Percentiles rank a stretch among this genome's conserved stretches.
phyloP scores from a whole-genome alignment of 53 echinoderm and acorn worm genomes.

The Paracentrotus lividus region DNA sequence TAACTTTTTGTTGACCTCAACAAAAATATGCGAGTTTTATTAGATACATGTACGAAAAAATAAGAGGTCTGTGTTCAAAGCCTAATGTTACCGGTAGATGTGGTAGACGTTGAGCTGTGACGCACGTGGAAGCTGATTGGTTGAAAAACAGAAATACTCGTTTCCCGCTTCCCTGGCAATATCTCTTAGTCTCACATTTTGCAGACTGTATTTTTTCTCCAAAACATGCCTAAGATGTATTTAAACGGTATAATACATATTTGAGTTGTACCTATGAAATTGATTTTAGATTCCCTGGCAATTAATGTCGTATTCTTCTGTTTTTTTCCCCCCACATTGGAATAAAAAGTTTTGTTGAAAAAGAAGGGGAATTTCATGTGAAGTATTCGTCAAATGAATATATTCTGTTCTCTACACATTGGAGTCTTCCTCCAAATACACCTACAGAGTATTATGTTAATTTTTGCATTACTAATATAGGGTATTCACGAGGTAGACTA shows the following conservation, averaged over 20 bases:
- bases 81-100: slow-evolving; percentile 14
- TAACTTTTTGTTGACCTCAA: too few relatives aligned
- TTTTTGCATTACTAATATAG: not conserved
- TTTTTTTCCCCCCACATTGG: too few relatives aligned
- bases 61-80: not conserved
- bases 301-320: too few relatives aligned
- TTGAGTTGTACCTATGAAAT: too few relatives aligned
- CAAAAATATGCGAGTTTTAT: too few relatives aligned
- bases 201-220: too few relatives aligned
- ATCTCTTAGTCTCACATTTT: not conserved
- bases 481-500: slow-evolving; percentile 7
- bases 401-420: too few relatives aligned
- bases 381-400: not conserved
- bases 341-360: too few relatives aligned
- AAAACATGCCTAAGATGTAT: too few relatives aligned
- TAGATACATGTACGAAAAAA: not conserved
- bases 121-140: slow-evolving; percentile 71
- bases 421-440: too few relatives aligned
- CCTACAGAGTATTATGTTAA: not conserved
- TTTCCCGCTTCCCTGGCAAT: slow-evolving; percentile 68
- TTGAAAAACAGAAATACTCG: slow-evolving; percentile 24
- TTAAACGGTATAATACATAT: too few relatives aligned
- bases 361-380: not conserved
- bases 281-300: too few relatives aligned
- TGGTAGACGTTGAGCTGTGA: slow-evolving; percentile 57